A percentile compares a stretch with the other conserved stretches of the same genome.
phyloP scores from a whole-genome alignment of 2,888 invertebrate species.

The Malthinus seriepunctatus region DNA sequence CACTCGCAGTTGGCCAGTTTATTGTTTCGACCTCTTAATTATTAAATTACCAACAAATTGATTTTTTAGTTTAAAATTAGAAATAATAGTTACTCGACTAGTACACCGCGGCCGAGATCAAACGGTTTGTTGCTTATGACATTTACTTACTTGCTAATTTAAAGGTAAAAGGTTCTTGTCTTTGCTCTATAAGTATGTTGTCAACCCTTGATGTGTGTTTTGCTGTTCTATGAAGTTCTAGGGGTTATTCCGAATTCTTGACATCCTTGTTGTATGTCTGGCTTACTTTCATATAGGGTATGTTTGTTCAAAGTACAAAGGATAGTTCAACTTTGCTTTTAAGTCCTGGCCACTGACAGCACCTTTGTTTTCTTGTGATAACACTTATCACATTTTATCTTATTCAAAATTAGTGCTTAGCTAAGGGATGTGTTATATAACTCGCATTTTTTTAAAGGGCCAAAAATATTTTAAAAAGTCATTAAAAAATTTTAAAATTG shows the following conservation, averaged over 20 bases:
- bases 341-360: conserved; percentile 30
- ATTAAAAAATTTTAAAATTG: conserved; percentile 1
- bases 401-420: too few species aligned
- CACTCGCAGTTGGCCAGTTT: conserved; percentile 35
- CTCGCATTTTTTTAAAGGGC: too few species aligned
- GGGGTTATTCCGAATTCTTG: conserved; percentile 30
- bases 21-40: conserved; percentile 7
- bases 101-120: too few species aligned
- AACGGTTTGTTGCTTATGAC: conserved; percentile 2
- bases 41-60: too few species aligned
- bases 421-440: too few species aligned
- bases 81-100: too few species aligned
- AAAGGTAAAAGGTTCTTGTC: conserved; percentile 14
- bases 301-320: conserved; percentile 37
- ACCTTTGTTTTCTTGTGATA: conserved; percentile 31
- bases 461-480: too few species aligned
- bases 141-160: conserved; percentile 11
- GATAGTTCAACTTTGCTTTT: conserved; percentile 35
- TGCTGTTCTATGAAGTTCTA: conserved; percentile 29
- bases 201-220: conserved; percentile 25
- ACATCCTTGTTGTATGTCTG: conserved; percentile 28
- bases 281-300: conserved; percentile 31
- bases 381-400: conserved; percentile 10
- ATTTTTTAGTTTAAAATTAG: too few species aligned
- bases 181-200: conserved; percentile 21